These are phyloP conservation scores for Cephus nigrinus DNA, from an alignment of 2,888 invertebrate genomes.

Conservation along the genomic window DNA sequence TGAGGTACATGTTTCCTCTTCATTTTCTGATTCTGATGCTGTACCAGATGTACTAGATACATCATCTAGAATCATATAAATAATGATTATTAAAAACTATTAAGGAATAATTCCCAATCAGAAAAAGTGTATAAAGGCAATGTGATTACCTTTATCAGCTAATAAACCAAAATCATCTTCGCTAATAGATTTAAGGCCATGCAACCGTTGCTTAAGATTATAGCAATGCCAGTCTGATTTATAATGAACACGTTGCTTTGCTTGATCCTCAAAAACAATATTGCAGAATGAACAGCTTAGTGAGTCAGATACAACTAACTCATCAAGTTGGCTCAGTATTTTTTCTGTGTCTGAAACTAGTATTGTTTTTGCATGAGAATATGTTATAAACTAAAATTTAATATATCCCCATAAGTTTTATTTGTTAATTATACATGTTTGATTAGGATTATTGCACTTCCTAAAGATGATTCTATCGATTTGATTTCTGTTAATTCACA, in stretches of 20 bases:
- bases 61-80: conserved; percentile 66
- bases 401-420: background rate
- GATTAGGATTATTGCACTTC: background rate
- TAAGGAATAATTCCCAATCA: background rate
- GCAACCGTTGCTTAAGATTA: conserved; percentile 80
- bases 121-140: background rate
- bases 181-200: conserved; percentile 69
- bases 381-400: background rate
- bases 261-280: conserved; percentile 70
- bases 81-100: background rate
- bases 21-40: conserved; percentile 68
- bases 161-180: conserved; percentile 72
- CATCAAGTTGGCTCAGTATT: conserved; percentile 51
- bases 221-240: conserved; percentile 88
- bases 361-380: background rate
- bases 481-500: too few relatives aligned
- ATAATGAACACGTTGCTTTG: conserved; percentile 80
- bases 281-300: conserved; percentile 70
- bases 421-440: background rate
- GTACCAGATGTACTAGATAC: conserved; percentile 77
- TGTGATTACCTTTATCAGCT: conserved; percentile 59
- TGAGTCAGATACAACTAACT: conserved; percentile 64
- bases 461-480: background rate
- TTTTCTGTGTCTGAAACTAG: conserved; percentile 46
- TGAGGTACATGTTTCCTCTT: conserved; percentile 53